Percentiles rank a stretch among this genome's conserved stretches.
Evolutionary conservation across 2,797 vertebrate genomes (phyloP).

Genomic region (Sebastes steindachneri): DNA sequence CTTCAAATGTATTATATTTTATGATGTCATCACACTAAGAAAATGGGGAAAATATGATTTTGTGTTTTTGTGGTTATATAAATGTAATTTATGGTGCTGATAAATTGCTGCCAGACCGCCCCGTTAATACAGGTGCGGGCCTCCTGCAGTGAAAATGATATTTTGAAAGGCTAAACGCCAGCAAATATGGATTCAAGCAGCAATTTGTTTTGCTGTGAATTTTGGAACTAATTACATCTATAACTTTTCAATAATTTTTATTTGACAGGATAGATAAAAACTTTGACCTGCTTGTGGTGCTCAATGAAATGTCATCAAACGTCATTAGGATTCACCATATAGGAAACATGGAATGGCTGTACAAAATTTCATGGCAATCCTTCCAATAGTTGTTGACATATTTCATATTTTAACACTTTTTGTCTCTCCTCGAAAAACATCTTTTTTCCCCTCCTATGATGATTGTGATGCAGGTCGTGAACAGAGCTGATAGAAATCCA

Average conservation of each 20-base stretch:
- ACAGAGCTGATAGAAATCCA: not conserved
- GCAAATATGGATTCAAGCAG: not conserved
- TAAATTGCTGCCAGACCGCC: too few relatives aligned
- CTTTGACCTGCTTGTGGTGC: too few relatives aligned
- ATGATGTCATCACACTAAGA: not conserved
- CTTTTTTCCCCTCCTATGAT: not conserved
- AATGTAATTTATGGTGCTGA: too few relatives aligned
- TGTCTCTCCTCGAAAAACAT: not conserved
- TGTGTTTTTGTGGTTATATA: not conserved
- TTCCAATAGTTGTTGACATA: not conserved
- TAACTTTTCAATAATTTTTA: not conserved
- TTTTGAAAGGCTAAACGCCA: not conserved
- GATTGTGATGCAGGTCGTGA: not conserved
- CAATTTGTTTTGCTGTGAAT: too few relatives aligned
- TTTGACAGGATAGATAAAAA: too few relatives aligned
- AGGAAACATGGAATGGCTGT: not conserved
- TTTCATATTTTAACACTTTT: too few relatives aligned
- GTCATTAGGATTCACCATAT: not conserved
- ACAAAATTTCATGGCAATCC: not conserved
- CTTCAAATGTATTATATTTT: too few relatives aligned
- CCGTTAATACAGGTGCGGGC: too few relatives aligned
- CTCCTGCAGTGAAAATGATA: not conserved
- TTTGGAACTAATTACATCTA: too few relatives aligned
- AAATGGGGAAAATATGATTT: not conserved
- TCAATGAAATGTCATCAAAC: not conserved